Percentiles rank a stretch among this genome's conserved stretches.
Conservation (phyloP, 2,113 vertebrate species). For the Muntiacus muntjak region DNA sequence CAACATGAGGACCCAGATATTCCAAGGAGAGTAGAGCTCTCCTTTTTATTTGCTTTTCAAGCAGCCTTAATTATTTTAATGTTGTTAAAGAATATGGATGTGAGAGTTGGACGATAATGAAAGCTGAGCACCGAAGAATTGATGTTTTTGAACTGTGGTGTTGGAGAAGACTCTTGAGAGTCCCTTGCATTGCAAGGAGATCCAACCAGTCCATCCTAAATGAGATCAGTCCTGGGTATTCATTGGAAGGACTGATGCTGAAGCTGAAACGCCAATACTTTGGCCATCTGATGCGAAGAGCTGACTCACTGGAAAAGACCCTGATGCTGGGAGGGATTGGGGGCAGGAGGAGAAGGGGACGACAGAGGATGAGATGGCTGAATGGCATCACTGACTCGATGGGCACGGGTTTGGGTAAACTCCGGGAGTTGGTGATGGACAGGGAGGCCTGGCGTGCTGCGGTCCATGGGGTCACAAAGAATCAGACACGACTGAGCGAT, state of each 20-base stretch:
- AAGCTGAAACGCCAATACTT: not conserved
- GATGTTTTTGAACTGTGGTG: not conserved
- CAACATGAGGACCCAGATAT: not conserved
- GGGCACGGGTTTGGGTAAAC: not conserved
- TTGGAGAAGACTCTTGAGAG: not conserved
- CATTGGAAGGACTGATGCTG: not conserved
- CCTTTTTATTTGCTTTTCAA: not conserved
- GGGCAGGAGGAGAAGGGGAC: not conserved
- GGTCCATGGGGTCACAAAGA: not conserved
- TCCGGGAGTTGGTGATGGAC: not conserved
- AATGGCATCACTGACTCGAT: not conserved
- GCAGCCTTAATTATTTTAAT: not conserved
- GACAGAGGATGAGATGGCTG: not conserved
- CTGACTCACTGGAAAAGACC: not conserved
- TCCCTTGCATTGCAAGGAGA: too few species aligned
- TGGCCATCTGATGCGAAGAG: not conserved
- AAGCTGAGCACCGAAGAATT: not conserved
- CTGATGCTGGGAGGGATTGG: not conserved
- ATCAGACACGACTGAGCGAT: fast-evolving
- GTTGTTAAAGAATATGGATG: not conserved
- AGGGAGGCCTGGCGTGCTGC: fast-evolving
- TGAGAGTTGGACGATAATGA: not conserved
- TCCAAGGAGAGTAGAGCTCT: not conserved
- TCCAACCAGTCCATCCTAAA: not conserved
- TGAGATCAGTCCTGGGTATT: not conserved